A percentile compares a stretch with the other conserved stretches of the same genome.
These are phyloP conservation scores for Trialeurodes vaporariorum DNA, from an alignment of 1,140 invertebrate genomes.

Conservation along the genomic window DNA sequence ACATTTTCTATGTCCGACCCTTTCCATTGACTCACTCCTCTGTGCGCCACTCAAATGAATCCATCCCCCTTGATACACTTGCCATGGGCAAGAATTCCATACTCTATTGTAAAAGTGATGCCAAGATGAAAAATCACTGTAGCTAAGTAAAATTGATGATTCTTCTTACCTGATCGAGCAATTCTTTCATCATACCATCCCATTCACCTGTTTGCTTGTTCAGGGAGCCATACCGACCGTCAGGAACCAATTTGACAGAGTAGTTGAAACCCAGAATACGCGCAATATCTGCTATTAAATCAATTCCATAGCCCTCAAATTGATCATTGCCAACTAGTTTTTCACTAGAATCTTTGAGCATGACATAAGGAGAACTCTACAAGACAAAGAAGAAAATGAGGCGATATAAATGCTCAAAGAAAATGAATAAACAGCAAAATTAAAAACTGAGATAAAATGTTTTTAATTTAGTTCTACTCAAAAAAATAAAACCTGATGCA, in stretches of 20 bases:
- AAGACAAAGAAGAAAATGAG: conserved; percentile 24
- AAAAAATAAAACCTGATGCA: neutral
- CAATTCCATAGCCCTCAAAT: conserved; percentile 78
- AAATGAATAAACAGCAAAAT: neutral
- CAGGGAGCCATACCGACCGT: conserved; percentile 66
- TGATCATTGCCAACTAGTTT: conserved; percentile 71
- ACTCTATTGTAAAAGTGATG: no score
- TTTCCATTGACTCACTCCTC: no score
- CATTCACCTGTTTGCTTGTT: conserved; percentile 70
- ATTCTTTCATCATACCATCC: conserved; percentile 90
- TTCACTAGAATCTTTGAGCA: conserved; percentile 71
- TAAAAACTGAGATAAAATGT: neutral
- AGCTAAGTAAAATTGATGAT: no score
- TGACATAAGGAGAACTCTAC: conserved; percentile 83
- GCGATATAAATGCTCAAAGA: neutral
- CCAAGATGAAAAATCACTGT: no score
- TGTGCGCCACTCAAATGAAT: no score
- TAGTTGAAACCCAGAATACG: conserved; percentile 82
- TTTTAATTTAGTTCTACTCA: neutral
- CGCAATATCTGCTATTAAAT: conserved; percentile 80
- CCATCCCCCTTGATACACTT: no score
- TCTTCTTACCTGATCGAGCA: conserved; percentile 57
- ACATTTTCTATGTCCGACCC: no score
- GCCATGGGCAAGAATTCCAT: no score
- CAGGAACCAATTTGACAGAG: conserved; percentile 66